Conservation (phyloP, 2,797 vertebrate species). For the Siniperca obscura region DNA sequence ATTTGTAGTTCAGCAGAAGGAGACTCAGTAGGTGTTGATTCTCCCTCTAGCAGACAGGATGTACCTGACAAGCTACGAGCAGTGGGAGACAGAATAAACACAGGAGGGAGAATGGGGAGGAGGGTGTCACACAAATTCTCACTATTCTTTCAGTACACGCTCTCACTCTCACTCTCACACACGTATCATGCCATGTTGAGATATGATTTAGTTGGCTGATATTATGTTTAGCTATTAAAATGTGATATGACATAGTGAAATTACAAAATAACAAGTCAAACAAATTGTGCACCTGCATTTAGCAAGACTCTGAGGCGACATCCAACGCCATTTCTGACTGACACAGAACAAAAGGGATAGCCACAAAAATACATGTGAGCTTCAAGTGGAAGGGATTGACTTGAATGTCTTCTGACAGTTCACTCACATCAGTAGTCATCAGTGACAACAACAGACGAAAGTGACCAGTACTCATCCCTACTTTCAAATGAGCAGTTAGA, state of each 20-base stretch:
- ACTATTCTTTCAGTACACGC: constrained; percentile 7
- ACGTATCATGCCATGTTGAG: not conserved
- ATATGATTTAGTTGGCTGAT: not conserved
- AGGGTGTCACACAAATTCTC: constrained; percentile 19
- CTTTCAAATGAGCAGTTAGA: constrained; percentile 30
- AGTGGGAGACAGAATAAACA: constrained; percentile 53
- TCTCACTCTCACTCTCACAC: not conserved
- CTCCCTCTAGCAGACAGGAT: constrained; percentile 52
- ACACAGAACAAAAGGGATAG: not conserved
- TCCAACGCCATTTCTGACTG: not conserved
- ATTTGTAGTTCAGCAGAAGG: constrained; percentile 54
- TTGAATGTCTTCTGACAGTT: constrained; percentile 41
- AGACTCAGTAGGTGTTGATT: constrained; percentile 47
- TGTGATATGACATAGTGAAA: not conserved
- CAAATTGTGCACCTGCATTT: not conserved
- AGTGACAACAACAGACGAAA: not conserved
- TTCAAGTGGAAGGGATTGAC: constrained; percentile 20
- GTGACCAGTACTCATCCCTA: constrained; percentile 14
- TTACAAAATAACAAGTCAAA: not conserved
- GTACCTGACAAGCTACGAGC: constrained; percentile 62
- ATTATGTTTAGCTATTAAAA: constrained; percentile 3
- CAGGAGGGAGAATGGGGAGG: constrained; percentile 10
- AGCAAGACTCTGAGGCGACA: not conserved
- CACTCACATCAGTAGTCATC: not conserved
- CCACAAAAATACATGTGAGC: constrained; percentile 3